Evolutionary conservation across 2,797 vertebrate genomes (phyloP).

Genomic region (Benthosema pterotum): DNA sequence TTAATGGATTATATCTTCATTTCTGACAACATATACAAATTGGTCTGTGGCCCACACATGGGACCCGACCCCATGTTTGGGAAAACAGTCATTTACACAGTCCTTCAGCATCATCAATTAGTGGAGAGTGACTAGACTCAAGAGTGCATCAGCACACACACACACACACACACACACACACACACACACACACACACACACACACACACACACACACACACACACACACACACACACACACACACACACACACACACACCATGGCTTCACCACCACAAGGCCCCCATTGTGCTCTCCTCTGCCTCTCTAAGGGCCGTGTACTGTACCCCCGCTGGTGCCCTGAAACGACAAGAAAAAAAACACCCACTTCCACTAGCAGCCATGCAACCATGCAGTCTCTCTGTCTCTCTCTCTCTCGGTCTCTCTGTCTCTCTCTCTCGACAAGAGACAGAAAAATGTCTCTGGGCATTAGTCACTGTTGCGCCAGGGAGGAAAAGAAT

Average conservation of each 20-base stretch:
- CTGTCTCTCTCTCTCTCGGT: too few relatives aligned
- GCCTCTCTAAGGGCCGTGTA: slow-evolving; percentile 71
- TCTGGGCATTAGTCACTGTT: slow-evolving; percentile 72
- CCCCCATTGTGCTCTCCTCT: slow-evolving; percentile 72
- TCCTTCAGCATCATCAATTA: slow-evolving; percentile 70
- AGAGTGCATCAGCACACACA: slow-evolving; percentile 68
- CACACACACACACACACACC: slow-evolving; percentile 68
- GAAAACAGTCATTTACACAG: slow-evolving; percentile 50
- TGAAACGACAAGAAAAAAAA: slow-evolving; percentile 58
- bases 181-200: slow-evolving; percentile 64
- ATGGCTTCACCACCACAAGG: slow-evolving; percentile 74
- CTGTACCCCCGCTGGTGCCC: slow-evolving; percentile 67
- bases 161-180: slow-evolving; percentile 62
- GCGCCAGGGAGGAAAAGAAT: slow-evolving; percentile 72
- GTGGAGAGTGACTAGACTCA: slow-evolving; percentile 69
- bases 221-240: slow-evolving; percentile 62
- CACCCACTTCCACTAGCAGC: slow-evolving; percentile 73
- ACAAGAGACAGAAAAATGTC: slow-evolving; percentile 63
- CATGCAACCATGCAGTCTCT: slow-evolving; percentile 54
- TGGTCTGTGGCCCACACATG: too few relatives aligned
- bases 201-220: slow-evolving; percentile 62
- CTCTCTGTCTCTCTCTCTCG: too few relatives aligned
- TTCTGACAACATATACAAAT: too few relatives aligned
- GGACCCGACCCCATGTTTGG: too few relatives aligned
- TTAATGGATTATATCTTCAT: too few relatives aligned